Base-by-base conservation (phyloP, 2,113 vertebrate genomes). In the Accipiter virgatus region DNA sequence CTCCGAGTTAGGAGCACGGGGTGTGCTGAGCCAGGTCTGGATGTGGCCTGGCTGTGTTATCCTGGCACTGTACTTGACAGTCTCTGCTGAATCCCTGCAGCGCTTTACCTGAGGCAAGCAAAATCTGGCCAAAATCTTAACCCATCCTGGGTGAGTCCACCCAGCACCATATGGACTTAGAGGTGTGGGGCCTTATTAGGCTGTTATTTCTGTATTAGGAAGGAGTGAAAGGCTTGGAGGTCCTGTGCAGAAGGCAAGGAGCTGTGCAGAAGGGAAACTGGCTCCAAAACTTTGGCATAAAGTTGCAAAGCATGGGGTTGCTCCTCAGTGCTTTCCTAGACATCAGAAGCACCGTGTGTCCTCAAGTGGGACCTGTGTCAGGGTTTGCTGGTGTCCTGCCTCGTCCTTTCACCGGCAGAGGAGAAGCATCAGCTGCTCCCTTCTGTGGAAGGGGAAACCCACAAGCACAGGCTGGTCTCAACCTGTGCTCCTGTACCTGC, bases 311-410 rank as follows among this genome's bases (percentile, higher is more conserved):
- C 10, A 1, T 9, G 16, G 50, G 2, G 11, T 11, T 85, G 66
- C 13, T 78, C 48, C 40, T 53, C 16, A 6, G 13, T 26, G 26
- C 19, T 56, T 71, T 50, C 48, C 78, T 42, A 75, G 62, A n/a
- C 34, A 16, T 34, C 32, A 38, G 52, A 71, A 81, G 22, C 25
- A 16, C 20, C 0, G 0, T 0, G 1, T 8, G 40, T 5, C 43
- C 58, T 56, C 62, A 45, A 31, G 23, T 5, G 52, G 27, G 29
- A 73, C 8, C 36, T 13, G 18, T 3, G 2, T 8, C 27, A 62
- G 53, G 25, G 15, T 79, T 88, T 88, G 9, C 42, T 40, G 26
- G 4, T 81, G 42, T 56, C 42, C 58, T 81, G 31, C 65, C n/a
- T 36, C 0, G 1, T 16, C 50, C 73, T 38, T 74, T 62, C 34